Evolutionary conservation across 64 coral and sea anemone species (phyloP).

Genomic region (Pocillopora verrucosa): DNA sequence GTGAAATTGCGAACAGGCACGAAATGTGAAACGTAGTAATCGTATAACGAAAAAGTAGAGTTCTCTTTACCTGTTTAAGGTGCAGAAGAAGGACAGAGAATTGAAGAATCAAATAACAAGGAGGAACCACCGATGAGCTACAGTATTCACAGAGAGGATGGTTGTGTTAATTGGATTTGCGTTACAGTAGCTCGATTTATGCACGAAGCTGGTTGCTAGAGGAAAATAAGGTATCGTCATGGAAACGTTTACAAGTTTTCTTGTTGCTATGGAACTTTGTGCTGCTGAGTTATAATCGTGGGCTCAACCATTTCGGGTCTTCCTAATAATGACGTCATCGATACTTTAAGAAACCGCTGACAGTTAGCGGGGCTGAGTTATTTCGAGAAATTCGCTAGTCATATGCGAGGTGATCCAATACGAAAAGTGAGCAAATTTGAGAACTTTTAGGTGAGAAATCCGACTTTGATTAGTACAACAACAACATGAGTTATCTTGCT

Average conservation of each 20-base stretch:
- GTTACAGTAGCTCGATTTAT: slow-evolving; percentile 23
- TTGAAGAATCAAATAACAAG: not conserved
- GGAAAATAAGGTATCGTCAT: slow-evolving; percentile 15
- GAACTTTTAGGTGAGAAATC: slow-evolving; percentile 27
- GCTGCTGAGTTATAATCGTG: not conserved
- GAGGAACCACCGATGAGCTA: not conserved
- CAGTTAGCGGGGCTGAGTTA: not conserved
- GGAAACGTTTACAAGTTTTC: slow-evolving; percentile 27
- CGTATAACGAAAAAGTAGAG: too few relatives aligned
- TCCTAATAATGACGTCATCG: not conserved
- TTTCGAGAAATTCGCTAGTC: not conserved
- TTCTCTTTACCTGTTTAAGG: not conserved
- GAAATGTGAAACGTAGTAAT: too few relatives aligned
- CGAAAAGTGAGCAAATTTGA: not conserved
- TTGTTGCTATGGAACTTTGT: not conserved
- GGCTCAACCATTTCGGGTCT: not conserved
- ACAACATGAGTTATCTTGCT: not conserved
- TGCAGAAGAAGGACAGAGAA: not conserved
- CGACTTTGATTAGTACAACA: not conserved
- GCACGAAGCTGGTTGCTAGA: slow-evolving; percentile 5
- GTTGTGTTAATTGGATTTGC: not conserved
- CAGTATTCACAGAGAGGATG: not conserved
- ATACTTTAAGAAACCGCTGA: not conserved
- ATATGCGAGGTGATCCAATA: not conserved
- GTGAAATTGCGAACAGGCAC: too few relatives aligned